These are phyloP conservation scores for Lucifuga dentata DNA, from an alignment of 2,113 vertebrate genomes.

Conservation along the genomic window DNA sequence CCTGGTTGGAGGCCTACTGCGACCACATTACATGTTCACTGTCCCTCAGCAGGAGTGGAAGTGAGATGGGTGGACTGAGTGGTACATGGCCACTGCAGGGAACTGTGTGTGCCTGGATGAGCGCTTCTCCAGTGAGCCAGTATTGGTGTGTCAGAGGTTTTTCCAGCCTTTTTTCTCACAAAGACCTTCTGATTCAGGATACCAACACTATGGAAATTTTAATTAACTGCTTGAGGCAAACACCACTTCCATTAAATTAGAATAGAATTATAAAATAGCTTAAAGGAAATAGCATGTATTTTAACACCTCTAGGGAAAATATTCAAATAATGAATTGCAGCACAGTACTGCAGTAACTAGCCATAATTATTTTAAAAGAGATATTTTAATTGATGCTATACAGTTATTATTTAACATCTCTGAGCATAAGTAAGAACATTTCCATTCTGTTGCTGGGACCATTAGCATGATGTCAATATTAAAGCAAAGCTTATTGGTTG, in stretches of 20 bases:
- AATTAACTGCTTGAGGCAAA: not conserved
- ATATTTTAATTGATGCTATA: too few species aligned
- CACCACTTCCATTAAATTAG: not conserved
- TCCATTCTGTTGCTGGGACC: too few species aligned
- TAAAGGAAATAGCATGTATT: not conserved
- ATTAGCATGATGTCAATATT: too few species aligned
- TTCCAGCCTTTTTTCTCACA: too few species aligned
- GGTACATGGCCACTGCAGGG: constrained; percentile 73
- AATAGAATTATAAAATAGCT: not conserved
- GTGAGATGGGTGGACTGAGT: constrained; percentile 68
- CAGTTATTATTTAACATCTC: too few species aligned
- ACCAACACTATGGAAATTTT: constrained; percentile 15
- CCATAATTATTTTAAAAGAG: too few species aligned
- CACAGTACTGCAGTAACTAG: too few species aligned
- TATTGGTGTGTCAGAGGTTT: constrained; percentile 34
- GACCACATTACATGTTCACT: constrained; percentile 78
- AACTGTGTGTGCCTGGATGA: constrained; percentile 49
- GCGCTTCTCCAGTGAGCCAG: constrained; percentile 45
- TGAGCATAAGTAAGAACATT: too few species aligned
- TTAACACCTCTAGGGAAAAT: too few species aligned
- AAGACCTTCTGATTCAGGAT: not conserved
- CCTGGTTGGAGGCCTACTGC: constrained; percentile 65
- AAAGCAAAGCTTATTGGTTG: too few species aligned
- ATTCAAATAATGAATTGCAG: too few species aligned
- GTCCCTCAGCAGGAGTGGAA: constrained; percentile 72